These are phyloP conservation scores for Cyphomyrmex costatus DNA, from an alignment of 1,140 invertebrate genomes.

Conservation along the genomic window DNA sequence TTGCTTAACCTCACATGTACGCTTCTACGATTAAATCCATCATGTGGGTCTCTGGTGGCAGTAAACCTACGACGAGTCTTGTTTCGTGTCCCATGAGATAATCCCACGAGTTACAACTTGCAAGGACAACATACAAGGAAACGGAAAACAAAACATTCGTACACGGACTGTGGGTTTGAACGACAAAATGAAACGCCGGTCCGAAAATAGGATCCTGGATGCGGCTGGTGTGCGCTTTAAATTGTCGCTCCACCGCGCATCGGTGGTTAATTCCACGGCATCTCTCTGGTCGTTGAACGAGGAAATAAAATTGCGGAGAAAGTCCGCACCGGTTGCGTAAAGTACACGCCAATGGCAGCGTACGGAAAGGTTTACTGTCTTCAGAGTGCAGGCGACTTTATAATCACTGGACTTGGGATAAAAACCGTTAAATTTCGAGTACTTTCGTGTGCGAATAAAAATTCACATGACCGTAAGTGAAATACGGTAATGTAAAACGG, in stretches of 20 bases:
- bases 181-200: constrained; percentile 26
- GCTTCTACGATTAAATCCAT: constrained; percentile 40
- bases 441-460: constrained; percentile 19
- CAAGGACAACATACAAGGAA: constrained; percentile 17
- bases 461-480: constrained; percentile 34
- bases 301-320: constrained; percentile 42
- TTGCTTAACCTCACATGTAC: background rate
- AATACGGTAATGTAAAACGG: constrained; percentile 33
- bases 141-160: constrained; percentile 21
- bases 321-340: constrained; percentile 3
- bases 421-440: constrained; percentile 17
- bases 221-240: constrained; percentile 15
- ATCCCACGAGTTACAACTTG: constrained; percentile 23
- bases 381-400: constrained; percentile 15
- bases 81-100: constrained; percentile 32
- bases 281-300: constrained; percentile 31
- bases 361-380: constrained; percentile 8
- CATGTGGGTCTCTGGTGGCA: constrained; percentile 8
- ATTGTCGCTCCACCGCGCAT: constrained; percentile 41
- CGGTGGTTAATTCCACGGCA: constrained; percentile 36
- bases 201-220: constrained; percentile 28
- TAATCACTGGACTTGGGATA: constrained; percentile 18
- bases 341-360: constrained; percentile 13
- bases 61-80: constrained; percentile 33
- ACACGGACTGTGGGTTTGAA: background rate